phyloP scores from a whole-genome alignment of 2,888 invertebrate genomes.

The Oasisia sp. region DNA sequence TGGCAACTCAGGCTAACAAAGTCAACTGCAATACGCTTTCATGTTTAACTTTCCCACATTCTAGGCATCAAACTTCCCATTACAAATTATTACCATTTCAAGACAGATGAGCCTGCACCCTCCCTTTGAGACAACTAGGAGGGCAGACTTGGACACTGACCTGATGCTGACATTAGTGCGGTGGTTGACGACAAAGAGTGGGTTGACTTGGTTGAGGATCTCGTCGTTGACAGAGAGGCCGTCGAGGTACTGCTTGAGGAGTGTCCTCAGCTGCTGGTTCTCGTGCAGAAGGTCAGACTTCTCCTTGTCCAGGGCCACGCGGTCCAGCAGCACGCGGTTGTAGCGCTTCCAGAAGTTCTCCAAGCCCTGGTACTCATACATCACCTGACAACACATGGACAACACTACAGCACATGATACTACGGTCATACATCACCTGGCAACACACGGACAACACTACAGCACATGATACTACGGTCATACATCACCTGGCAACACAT shows the following conservation, averaged over 20 bases:
- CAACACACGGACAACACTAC: neutral
- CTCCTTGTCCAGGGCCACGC: conserved; percentile 68
- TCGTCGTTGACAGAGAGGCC: conserved; percentile 67
- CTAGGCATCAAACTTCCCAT: too few relatives aligned
- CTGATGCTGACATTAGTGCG: conserved; percentile 59
- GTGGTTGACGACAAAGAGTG: conserved; percentile 65
- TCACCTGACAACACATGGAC: conserved; percentile 18
- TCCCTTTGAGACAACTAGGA: neutral
- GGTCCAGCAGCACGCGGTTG: conserved; percentile 71
- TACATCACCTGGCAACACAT: neutral
- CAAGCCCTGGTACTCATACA: conserved; percentile 63
- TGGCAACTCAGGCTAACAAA: too few relatives aligned
- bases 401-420: neutral
- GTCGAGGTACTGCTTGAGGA: conserved; percentile 66
- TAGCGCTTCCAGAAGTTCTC: conserved; percentile 78
- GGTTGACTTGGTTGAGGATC: conserved; percentile 64
- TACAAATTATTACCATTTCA: too few relatives aligned
- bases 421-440: neutral
- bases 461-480: neutral
- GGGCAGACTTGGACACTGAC: neutral
- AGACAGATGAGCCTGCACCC: too few relatives aligned
- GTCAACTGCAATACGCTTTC: neutral
- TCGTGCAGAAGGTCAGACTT: conserved; percentile 67
- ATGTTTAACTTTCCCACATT: neutral
- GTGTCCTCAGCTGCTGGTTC: conserved; percentile 69